phyloP scores from a whole-genome alignment of 2,113 vertebrate genomes.

The Psettodes erumei region DNA sequence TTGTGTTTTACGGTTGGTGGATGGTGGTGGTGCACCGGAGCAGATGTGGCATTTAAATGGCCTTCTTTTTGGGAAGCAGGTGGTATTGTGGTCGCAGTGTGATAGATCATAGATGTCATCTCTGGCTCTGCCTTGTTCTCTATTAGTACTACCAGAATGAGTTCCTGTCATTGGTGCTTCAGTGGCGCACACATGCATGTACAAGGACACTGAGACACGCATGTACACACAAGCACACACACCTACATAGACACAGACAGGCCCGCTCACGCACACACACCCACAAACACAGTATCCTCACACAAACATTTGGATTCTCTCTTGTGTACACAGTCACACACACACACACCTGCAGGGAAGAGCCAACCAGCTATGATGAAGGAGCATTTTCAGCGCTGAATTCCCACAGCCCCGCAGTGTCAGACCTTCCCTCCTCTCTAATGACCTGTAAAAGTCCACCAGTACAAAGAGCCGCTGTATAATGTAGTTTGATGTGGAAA shows the following conservation, averaged over 20 bases:
- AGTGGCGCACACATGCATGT: not conserved
- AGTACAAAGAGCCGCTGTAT: conserved; percentile 33
- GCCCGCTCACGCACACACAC: not conserved
- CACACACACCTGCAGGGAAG: conserved; percentile 23
- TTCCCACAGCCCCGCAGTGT: conserved; percentile 39
- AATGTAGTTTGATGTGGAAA: conserved; percentile 57
- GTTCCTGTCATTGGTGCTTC: conserved; percentile 39
- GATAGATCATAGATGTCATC: conserved; percentile 75
- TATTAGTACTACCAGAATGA: conserved; percentile 60
- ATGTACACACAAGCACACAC: not conserved
- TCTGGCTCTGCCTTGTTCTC: conserved; percentile 64
- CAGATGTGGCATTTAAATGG: conserved; percentile 80
- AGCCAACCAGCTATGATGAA: conserved; percentile 50
- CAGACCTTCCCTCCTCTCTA: conserved; percentile 59
- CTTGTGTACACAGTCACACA: not conserved
- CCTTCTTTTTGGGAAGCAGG: conserved; percentile 78
- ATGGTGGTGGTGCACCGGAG: conserved; percentile 53
- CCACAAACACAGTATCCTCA: not conserved
- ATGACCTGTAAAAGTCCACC: conserved; percentile 65
- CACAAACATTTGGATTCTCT: not conserved
- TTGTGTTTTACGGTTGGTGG: conserved; percentile 44
- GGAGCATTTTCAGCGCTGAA: conserved; percentile 40
- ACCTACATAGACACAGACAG: not conserved
- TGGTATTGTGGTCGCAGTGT: conserved; percentile 67
- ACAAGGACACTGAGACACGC: conserved; percentile 1